Base-by-base conservation (phyloP, 1,140 invertebrate genomes). In the Drosophila sproati region DNA sequence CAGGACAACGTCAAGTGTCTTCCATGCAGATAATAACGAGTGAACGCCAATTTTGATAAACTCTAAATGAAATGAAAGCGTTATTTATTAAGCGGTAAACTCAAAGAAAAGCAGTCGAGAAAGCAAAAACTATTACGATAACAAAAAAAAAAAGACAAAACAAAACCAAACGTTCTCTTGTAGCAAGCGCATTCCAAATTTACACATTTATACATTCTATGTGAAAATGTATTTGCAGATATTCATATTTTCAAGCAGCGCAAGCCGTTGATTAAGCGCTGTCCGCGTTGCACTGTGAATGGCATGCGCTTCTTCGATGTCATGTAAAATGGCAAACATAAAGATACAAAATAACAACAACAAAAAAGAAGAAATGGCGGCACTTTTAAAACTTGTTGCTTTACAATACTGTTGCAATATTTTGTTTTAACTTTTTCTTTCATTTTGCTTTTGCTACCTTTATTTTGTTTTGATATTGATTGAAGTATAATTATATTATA, bases 331-430 rank as follows among this genome's bases (percentile, higher is more conserved):
- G 37, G 56, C 56, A 37, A 50, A 43, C 34, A 20, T 20, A 20
- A 20, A 20, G 20, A 20, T 20, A 20, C 34, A 34, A 34, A 43
- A 43, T n/a, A 43, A 43, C 10, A 43, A 43, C 10, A 41, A 41
- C 2, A 3, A 1, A 41, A 41, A 41, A 3, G 4, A 3, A 41
- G n/a, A 72, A 31, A 57, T 72, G 69, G 69, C 69, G 45, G 52
- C 69, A 54, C 34, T 48, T 61, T 54, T 28, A 39, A 68, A 56
- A 41, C 32, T 74, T 31, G 7, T 59, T 81, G 75, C 45, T 81
- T 70, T 72, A 78, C 75, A 66, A 76, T 35, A 78, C 71, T 88
- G 83, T 86, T 86, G 82, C 82, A 86, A 86, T 86, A 86, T 74
- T 75, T 85, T 68, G 51, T 70, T 73, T 50, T 60, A 70, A 50